Evolutionary conservation across 2,888 invertebrate species (phyloP), one percentile per base, ranked within the genome.

Genomic region (Papilio protenor): DNA sequence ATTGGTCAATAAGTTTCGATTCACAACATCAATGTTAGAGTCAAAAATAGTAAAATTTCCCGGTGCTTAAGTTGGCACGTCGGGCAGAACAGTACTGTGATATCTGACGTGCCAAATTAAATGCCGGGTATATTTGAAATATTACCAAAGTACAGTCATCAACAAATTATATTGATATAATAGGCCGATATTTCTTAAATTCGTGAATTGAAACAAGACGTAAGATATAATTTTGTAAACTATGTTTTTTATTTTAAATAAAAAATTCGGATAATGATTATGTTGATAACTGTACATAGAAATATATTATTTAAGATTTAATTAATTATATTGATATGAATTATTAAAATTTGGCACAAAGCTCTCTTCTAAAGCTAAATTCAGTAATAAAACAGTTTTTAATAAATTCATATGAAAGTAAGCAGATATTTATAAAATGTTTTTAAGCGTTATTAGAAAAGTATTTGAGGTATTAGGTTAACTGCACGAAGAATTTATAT

Each of bases 1-100:
- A 78, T 78, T 78, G 78, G 78, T 78, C 78, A 78, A 59, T 71
- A 75, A 55, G 69, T 73, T 76, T 77, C 75, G 71, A 72, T 55
- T 78, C 78, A 78, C 72, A 78, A 78, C 78, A 78, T 78, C 71
- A 64, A 75, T 66, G 27, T 55, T 73, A 66, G 23, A 27, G 47
- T 75, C 47, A 76, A 75, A 78, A 72, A 73, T 59, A 59, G 57
- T 59, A 59, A 59, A 59, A 23, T 12, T 23, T 23, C 21, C 57
- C 10, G n/a, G 55, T n/a, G 21, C 12, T 59, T 59, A 59, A 59
- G 57, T 59, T 59, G 57, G 57, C 57, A 59, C 57, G 57, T 59
- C 57, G 21, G 0, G 3, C 57, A 11, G 21, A 21, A 21, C 11
- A 59, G 21, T 59, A 12, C 3, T 23, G 3, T 59, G 1, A 10